These are phyloP conservation scores for Amorpha juglandis DNA, from an alignment of 2,888 invertebrate genomes.

Conservation along the genomic window DNA sequence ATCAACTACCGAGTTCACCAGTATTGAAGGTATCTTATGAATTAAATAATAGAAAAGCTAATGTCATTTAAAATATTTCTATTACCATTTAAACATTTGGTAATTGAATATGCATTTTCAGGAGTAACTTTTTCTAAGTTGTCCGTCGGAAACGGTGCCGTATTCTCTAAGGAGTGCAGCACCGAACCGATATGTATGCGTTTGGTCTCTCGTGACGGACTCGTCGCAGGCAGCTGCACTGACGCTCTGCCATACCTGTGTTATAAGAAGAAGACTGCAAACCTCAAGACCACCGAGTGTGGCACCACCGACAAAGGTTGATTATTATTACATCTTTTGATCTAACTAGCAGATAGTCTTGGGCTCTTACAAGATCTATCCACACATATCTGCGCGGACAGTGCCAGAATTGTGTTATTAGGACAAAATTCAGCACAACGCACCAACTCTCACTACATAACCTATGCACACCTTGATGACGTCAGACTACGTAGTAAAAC, in stretches of 20 bases:
- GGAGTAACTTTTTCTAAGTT: neutral
- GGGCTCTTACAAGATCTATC: too few relatives aligned
- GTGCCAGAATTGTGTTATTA: too few relatives aligned
- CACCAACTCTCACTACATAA: too few relatives aligned
- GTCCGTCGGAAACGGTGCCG: neutral
- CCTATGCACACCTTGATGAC: too few relatives aligned
- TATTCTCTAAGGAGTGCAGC: neutral
- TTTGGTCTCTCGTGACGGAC: neutral
- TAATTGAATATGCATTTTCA: neutral
- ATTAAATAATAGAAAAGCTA: too few relatives aligned
- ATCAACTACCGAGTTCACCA: neutral
- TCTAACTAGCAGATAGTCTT: too few relatives aligned
- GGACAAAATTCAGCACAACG: too few relatives aligned
- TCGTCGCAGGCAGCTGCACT: neutral
- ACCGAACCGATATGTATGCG: neutral
- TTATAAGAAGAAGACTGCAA: neutral
- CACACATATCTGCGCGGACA: too few relatives aligned
- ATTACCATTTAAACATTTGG: too few relatives aligned
- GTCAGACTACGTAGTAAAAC: too few relatives aligned
- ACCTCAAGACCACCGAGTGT: neutral
- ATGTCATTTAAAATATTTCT: too few relatives aligned
- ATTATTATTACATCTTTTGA: too few relatives aligned
- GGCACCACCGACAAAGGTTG: neutral
- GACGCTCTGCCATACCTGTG: constrained; percentile 8
- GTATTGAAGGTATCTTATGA: neutral